Evolutionary conservation across 1,140 invertebrate genomes (phyloP).

Genomic region (Drosophila kikkawai): DNA sequence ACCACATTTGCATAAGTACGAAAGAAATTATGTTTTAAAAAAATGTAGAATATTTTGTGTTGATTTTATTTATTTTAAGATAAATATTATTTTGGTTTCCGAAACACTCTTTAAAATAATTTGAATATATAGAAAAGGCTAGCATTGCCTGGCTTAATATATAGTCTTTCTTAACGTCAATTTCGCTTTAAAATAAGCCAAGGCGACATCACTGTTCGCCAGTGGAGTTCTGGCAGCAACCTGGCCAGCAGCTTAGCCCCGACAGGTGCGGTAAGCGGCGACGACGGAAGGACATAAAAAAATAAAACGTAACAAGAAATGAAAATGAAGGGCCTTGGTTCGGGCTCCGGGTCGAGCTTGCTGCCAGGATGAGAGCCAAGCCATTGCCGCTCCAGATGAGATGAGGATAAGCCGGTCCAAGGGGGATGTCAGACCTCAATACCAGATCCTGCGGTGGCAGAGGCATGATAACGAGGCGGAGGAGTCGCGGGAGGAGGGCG

Average conservation of each 20-base stretch:
- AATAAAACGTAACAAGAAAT: constrained; percentile 76
- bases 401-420: constrained; percentile 34
- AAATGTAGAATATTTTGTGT: too few relatives aligned
- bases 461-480: constrained; percentile 16
- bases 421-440: constrained; percentile 53
- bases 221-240: constrained; percentile 37
- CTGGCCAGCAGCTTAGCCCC: constrained; percentile 71
- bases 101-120: too few relatives aligned
- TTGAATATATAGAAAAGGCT: too few relatives aligned
- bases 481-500: constrained; percentile 2
- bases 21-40: too few relatives aligned
- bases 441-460: constrained; percentile 39
- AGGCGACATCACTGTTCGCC: background rate
- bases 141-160: background rate
- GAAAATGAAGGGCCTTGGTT: constrained; percentile 71
- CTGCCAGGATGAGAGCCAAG: constrained; percentile 60
- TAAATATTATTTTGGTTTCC: too few relatives aligned
- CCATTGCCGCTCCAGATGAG: constrained; percentile 70
- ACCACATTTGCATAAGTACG: background rate
- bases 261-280: constrained; percentile 63
- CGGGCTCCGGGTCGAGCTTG: constrained; percentile 7
- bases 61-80: too few relatives aligned
- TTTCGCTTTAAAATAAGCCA: background rate
- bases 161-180: background rate
- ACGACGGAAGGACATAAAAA: constrained; percentile 75